Conservation (phyloP, 2,888 invertebrate species). For the Prenolepis imparis region DNA sequence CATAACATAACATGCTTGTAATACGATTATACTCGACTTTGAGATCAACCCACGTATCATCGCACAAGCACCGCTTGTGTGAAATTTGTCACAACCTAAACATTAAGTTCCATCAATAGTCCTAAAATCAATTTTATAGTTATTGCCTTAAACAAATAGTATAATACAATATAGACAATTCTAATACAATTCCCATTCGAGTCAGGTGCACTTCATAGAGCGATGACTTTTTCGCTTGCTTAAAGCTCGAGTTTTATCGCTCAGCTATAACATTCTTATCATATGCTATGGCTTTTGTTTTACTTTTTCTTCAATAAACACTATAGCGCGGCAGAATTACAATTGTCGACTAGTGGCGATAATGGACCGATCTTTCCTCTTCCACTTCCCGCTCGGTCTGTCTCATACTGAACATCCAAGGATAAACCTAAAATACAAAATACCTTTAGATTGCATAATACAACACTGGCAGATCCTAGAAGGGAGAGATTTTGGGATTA, state of each 20-base stretch:
- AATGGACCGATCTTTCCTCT: conserved; percentile 92
- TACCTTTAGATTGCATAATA: background rate
- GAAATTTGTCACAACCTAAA: conserved; percentile 77
- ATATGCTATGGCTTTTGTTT: conserved; percentile 50
- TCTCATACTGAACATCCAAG: conserved; percentile 93
- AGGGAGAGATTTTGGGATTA: too few species aligned
- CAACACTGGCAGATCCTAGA: too few species aligned
- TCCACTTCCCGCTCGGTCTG: conserved; percentile 89
- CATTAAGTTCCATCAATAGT: conserved; percentile 69
- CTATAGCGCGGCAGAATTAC: conserved; percentile 92
- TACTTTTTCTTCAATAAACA: conserved; percentile 73
- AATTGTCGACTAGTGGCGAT: conserved; percentile 92
- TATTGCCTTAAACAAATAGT: conserved; percentile 75
- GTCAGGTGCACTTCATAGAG: conserved; percentile 70
- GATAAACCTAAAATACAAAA: conserved; percentile 88
- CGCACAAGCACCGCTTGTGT: conserved; percentile 70
- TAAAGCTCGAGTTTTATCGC: conserved; percentile 67
- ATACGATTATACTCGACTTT: conserved; percentile 58
- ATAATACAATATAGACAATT: conserved; percentile 78
- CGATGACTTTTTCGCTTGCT: conserved; percentile 58
- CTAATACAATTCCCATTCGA: conserved; percentile 71
- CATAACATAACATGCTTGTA: conserved; percentile 61
- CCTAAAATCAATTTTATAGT: conserved; percentile 72
- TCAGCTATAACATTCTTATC: conserved; percentile 71
- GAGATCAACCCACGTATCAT: conserved; percentile 62